Evolutionary conservation across 1,140 invertebrate genomes (phyloP).

Genomic region (Copidosoma floridanum): DNA sequence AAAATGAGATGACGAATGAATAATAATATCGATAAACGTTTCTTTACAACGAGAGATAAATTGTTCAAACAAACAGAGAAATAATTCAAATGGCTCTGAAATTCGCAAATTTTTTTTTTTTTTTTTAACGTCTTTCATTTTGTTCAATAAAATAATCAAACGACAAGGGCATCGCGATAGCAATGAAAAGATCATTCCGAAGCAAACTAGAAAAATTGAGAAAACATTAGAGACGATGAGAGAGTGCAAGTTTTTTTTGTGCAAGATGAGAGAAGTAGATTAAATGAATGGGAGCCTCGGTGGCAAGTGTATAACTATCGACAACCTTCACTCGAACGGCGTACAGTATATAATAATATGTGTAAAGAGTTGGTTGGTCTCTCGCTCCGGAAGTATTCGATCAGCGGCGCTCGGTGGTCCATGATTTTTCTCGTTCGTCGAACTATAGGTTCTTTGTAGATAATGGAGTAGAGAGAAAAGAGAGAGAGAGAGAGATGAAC

Average conservation of each 20-base stretch:
- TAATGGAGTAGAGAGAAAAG: conserved; percentile 41
- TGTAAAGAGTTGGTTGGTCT: conserved; percentile 1
- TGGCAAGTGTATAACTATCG: conserved; percentile 14
- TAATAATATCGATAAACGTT: conserved; percentile 1
- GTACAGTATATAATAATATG: too few relatives aligned
- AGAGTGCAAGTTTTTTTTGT: background rate
- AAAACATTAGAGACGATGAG: background rate
- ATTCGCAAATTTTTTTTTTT: background rate
- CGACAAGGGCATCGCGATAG: background rate
- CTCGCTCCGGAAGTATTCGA: conserved; percentile 30
- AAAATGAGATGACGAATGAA: background rate
- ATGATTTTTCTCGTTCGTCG: conserved; percentile 45
- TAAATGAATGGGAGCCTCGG: conserved; percentile 1
- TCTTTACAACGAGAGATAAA: background rate
- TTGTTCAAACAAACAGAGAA: too few relatives aligned
- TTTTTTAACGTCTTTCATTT: background rate
- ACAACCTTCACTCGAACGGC: conserved; percentile 11
- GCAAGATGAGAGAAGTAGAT: background rate
- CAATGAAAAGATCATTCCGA: conserved; percentile 8
- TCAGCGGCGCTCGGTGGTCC: conserved; percentile 37
- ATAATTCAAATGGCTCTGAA: conserved; percentile 3
- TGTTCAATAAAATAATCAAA: background rate
- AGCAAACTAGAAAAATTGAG: background rate
- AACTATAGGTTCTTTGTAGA: conserved; percentile 54
- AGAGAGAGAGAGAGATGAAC: too few relatives aligned